A percentile compares a stretch with the other conserved stretches of the same genome.
phyloP scores from a whole-genome alignment of 2,797 vertebrate genomes.

The Sebastes diploproa region DNA sequence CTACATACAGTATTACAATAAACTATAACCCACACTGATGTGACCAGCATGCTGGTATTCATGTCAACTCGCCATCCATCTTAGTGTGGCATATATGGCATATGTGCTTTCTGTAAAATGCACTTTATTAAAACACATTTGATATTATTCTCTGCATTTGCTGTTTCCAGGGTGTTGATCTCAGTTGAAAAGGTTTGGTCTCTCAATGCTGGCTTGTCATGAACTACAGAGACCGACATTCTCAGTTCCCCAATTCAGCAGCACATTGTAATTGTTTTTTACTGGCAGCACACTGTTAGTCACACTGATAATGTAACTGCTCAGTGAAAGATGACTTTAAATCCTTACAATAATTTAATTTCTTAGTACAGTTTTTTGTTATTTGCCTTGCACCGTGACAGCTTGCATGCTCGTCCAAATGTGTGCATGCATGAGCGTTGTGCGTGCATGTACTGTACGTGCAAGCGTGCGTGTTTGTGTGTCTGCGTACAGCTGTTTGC shows the following conservation, averaged over 20 bases:
- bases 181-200: conserved; percentile 69
- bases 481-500: conserved; percentile 69
- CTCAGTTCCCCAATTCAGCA: conserved; percentile 88
- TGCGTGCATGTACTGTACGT: conserved; percentile 21
- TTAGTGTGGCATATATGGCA: not conserved
- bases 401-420: not conserved
- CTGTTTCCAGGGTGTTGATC: conserved; percentile 63
- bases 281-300: conserved; percentile 79
- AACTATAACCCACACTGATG: not conserved
- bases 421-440: not conserved
- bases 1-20: not conserved
- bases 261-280: conserved; percentile 80
- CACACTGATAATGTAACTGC: conserved; percentile 60
- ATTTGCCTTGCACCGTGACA: not conserved
- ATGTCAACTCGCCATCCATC: not conserved
- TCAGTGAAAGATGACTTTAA: conserved; percentile 5
- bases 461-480: conserved; percentile 40
- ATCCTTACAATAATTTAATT: not conserved
- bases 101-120: not conserved
- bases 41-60: not conserved
- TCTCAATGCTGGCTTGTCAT: conserved; percentile 70
- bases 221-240: conserved; percentile 82
- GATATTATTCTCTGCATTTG: not conserved
- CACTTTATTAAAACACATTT: not conserved
- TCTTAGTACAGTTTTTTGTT: not conserved